Evolutionary conservation across 1,140 invertebrate species (phyloP).

Genomic region (Mamestra configurata): DNA sequence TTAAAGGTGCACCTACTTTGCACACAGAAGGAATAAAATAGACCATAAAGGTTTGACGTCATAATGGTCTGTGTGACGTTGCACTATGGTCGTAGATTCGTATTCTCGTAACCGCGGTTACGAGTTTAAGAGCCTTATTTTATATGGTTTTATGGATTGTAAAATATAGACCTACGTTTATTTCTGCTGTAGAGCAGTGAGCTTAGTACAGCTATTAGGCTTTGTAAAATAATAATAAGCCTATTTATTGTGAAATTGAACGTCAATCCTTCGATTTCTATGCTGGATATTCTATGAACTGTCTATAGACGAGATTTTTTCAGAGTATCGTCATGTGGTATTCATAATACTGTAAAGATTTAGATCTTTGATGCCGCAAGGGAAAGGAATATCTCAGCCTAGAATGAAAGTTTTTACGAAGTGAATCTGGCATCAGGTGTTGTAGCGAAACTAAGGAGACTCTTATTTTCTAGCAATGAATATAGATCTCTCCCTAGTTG

Average conservation of each 20-base stretch:
- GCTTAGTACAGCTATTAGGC: constrained; percentile 12
- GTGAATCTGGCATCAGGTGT: neutral
- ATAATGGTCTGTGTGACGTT: constrained; percentile 19
- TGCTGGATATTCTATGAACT: neutral
- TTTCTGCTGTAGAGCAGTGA: neutral
- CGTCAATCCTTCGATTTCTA: neutral
- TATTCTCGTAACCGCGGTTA: neutral
- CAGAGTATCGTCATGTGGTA: neutral
- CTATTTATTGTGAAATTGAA: neutral
- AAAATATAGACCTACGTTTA: constrained; percentile 30
- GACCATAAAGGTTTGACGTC: constrained; percentile 21
- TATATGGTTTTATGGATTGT: constrained; percentile 42
- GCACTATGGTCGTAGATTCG: constrained; percentile 16
- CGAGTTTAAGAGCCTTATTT: constrained; percentile 28
- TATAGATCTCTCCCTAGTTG: neutral
- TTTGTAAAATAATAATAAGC: constrained; percentile 13
- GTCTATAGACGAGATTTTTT: neutral
- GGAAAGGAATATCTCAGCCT: neutral
- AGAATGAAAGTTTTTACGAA: neutral
- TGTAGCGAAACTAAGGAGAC: neutral
- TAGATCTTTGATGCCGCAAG: neutral
- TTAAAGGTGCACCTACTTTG: neutral
- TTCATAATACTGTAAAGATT: neutral
- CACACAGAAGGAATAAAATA: neutral
- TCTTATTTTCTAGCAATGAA: constrained; percentile 6